A percentile compares a stretch with the other conserved stretches of the same genome.
These are phyloP conservation scores for Sarcophaga peregrina DNA, from an alignment of 1,140 invertebrate genomes.

Conservation along the genomic window DNA sequence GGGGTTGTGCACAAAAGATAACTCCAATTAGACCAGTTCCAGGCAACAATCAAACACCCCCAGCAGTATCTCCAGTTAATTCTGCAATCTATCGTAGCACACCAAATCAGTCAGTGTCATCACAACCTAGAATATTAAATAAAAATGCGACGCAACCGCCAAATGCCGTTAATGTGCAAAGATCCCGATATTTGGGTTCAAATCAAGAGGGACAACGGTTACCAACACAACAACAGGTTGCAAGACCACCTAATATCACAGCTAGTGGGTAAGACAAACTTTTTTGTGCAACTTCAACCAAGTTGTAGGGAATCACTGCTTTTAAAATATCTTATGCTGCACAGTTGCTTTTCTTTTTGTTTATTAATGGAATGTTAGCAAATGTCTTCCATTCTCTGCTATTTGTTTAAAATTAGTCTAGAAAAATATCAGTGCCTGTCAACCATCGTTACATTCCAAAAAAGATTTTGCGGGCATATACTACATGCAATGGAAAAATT, in stretches of 20 bases:
- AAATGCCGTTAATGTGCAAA: slow-evolving; percentile 3
- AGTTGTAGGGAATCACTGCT: no score
- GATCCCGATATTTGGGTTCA: neutral
- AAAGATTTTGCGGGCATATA: no score
- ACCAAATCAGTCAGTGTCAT: slow-evolving; percentile 26
- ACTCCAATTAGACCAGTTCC: slow-evolving; percentile 58
- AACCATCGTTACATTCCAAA: no score
- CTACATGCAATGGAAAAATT: no score
- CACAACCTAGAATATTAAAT: slow-evolving; percentile 39
- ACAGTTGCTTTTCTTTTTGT: no score
- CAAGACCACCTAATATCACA: neutral
- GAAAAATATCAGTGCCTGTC: no score
- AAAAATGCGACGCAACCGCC: slow-evolving; percentile 35
- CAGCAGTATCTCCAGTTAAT: neutral
- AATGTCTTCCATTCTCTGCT: no score
- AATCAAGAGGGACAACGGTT: slow-evolving; percentile 37
- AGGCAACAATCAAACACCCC: neutral
- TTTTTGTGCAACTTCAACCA: no score
- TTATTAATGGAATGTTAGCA: no score
- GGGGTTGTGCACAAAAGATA: slow-evolving; percentile 61
- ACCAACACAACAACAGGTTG: slow-evolving; percentile 40
- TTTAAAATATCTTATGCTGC: no score
- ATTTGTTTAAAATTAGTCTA: no score
- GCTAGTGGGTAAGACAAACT: neutral
- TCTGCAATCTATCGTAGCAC: slow-evolving; percentile 22